These are phyloP conservation scores for Oryzias curvinotus DNA, from an alignment of 2,113 vertebrate genomes.

Conservation along the genomic window DNA sequence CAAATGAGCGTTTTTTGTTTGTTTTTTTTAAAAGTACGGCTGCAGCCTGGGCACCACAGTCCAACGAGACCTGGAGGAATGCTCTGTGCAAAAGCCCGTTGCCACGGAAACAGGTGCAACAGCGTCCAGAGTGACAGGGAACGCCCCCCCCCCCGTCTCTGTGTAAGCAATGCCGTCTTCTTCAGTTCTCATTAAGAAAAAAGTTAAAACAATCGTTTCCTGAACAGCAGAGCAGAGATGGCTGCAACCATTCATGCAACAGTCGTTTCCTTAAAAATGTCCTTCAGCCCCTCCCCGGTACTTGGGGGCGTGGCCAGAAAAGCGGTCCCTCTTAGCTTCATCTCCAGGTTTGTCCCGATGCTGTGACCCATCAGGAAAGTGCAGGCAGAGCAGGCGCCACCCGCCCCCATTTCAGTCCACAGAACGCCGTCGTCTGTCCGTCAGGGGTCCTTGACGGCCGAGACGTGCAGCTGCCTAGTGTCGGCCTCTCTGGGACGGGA, in stretches of 20 bases:
- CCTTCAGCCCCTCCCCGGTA: conserved; percentile 1
- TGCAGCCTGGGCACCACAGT: neutral
- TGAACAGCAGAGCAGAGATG: neutral
- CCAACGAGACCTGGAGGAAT: neutral
- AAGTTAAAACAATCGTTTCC: neutral
- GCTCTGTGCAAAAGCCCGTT: conserved; percentile 19
- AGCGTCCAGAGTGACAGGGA: neutral
- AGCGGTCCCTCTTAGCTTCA: conserved; percentile 36
- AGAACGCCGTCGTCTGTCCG: neutral
- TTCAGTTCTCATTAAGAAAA: neutral
- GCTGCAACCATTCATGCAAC: conserved; percentile 21
- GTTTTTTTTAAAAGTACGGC: neutral
- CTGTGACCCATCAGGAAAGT: conserved; percentile 46
- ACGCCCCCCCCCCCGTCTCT: neutral
- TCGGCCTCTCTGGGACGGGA: conserved; percentile 21
- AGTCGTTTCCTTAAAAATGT: conserved; percentile 4
- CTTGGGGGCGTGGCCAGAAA: neutral
- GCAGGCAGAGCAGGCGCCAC: conserved; percentile 25
- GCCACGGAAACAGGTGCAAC: conserved; percentile 30
- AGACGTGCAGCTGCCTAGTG: conserved; percentile 34
- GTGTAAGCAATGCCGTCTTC: neutral
- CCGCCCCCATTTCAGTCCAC: neutral
- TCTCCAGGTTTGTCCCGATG: conserved; percentile 28
- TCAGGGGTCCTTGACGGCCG: conserved; percentile 70
- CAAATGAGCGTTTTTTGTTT: neutral